Base-by-base conservation (phyloP, 92 coral and sea anemone genomes). In the Nematostella vectensis region DNA sequence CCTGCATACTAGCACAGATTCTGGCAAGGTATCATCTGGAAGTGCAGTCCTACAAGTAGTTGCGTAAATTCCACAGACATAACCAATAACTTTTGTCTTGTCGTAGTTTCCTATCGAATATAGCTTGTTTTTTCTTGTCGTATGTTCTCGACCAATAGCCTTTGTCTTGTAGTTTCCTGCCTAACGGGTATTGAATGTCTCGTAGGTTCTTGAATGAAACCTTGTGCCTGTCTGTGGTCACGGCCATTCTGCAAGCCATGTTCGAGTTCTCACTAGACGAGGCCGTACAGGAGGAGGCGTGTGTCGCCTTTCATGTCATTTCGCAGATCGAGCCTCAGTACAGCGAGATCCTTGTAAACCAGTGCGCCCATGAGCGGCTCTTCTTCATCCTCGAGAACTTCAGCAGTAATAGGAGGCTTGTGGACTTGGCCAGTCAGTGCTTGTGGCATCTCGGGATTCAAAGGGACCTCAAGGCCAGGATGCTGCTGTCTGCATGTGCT, bases 401-500 rank as follows among this genome's bases (percentile, higher is more conserved):
- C 47, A 68, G 69, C n/a, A 74, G 70, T 9, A 80, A 78, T 4
- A 61, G 77, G 15, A 79, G 71, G 70, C 62, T 80, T 8, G 70
- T 73, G 25, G 68, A 40, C 42, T 25, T 69, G 29, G 96, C 98
- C 43, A 83, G 96, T 53, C 85, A 76, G 25, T 88, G 89, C 38
- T 58, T 91, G 4, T 71, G 86, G 88, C 73, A 71, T 43, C 82
- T 91, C n/a, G 94, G 88, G 13, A 71, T 82, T 69, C 70, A 68
- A 9, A 76, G 87, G 1, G 66, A 86, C 31, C 82, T 81, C 6
- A 87, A 79, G 54, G 70, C 88, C 13, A 65, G 63, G 0, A 91
- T 91, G 98, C n/a, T 91, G 61, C 55, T 87, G 36, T 66, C 75
- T 2, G 87, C 87, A 11, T 91, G 96, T 57, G 96, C 93, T 25